These are phyloP conservation scores for Trachelipus rathkii DNA, from an alignment of 1,140 invertebrate genomes.

Conservation along the genomic window DNA sequence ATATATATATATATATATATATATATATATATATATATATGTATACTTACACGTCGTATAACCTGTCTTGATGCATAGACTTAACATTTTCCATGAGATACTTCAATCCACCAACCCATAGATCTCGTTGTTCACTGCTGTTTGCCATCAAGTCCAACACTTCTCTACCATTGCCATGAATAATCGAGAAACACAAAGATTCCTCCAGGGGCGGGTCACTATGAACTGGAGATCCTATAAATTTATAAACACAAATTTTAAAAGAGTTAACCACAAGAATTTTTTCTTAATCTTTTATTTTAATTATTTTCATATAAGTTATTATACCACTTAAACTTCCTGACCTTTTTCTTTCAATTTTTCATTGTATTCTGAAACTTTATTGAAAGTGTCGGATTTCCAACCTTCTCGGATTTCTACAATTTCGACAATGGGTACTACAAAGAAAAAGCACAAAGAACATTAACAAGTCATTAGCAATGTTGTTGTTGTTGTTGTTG, in stretches of 20 bases:
- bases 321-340: constrained; percentile 21
- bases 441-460: background rate
- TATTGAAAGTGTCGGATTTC: constrained; percentile 55
- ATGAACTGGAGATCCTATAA: background rate
- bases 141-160: constrained; percentile 53
- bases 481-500: background rate
- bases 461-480: background rate
- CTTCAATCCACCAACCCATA: constrained; percentile 12
- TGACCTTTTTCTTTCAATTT: constrained; percentile 45
- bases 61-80: constrained; percentile 21
- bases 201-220: constrained; percentile 49
- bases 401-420: constrained; percentile 53
- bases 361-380: constrained; percentile 48
- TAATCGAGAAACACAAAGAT: constrained; percentile 54
- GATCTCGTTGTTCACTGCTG: constrained; percentile 38
- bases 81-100: constrained; percentile 23
- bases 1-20: too few species aligned
- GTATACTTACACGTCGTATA: constrained; percentile 24
- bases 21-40: too few species aligned
- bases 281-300: too few species aligned
- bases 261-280: too few species aligned
- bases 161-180: constrained; percentile 48
- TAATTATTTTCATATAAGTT: too few species aligned
- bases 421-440: constrained; percentile 50
- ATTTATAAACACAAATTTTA: too few species aligned